These are phyloP conservation scores for Asarcornis scutulata DNA, from an alignment of 2,113 vertebrate genomes.

Conservation along the genomic window DNA sequence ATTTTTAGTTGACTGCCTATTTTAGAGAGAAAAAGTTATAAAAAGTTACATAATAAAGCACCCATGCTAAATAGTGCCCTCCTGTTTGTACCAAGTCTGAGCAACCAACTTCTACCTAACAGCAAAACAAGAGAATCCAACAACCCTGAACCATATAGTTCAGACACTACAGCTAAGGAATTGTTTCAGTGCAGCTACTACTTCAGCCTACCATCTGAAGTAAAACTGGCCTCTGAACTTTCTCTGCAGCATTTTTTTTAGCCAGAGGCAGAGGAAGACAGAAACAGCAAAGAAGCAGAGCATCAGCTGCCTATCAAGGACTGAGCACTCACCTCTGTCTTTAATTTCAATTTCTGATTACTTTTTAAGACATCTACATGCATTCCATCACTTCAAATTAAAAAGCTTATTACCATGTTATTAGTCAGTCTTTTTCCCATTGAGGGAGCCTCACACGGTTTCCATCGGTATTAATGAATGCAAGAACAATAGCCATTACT, in stretches of 20 bases:
- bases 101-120: not conserved
- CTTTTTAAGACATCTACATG: not conserved
- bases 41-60: not conserved
- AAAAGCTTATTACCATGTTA: not conserved
- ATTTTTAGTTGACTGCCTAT: not conserved
- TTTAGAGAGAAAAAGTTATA: not conserved
- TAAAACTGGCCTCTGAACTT: not conserved
- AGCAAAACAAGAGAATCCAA: not conserved
- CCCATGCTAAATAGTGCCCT: not conserved
- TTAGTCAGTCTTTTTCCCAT: not conserved
- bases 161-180: not conserved
- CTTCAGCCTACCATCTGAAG: not conserved
- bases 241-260: not conserved
- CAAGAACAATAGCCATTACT: not conserved
- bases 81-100: not conserved
- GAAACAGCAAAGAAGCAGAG: not conserved
- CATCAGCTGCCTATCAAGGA: not conserved
- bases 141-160: not conserved
- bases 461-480: not conserved
- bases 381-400: not conserved
- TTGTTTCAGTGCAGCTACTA: not conserved
- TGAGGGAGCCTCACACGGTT: not conserved
- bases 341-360: not conserved
- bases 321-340: not conserved
- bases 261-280: not conserved